Conservation (phyloP, 1,140 invertebrate species). For the Lepidurus couesii region DNA sequence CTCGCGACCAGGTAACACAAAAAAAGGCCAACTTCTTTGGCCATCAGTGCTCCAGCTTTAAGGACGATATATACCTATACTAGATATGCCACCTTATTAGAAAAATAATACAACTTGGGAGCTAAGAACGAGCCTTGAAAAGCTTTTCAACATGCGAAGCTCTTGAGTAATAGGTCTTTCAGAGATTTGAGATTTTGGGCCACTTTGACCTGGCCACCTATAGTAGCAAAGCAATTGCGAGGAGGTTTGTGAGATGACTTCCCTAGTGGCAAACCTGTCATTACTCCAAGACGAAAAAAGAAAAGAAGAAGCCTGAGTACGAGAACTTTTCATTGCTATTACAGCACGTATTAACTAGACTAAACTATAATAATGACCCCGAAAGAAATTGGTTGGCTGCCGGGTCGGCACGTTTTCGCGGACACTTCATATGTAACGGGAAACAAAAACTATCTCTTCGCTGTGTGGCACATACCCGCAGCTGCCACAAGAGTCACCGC, state of each 20-base stretch:
- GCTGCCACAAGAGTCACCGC: slow-evolving; percentile 16
- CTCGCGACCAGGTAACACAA: slow-evolving; percentile 1
- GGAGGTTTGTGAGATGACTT: background rate
- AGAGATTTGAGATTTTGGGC: background rate
- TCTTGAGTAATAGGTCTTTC: background rate
- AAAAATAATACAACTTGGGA: background rate
- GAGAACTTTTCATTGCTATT: background rate
- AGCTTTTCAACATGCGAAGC: slow-evolving; percentile 21
- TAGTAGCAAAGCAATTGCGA: background rate
- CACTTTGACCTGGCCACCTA: background rate
- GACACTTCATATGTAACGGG: background rate
- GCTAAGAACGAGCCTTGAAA: background rate
- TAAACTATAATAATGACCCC: background rate
- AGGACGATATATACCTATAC: background rate
- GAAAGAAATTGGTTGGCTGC: background rate
- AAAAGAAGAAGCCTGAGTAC: background rate
- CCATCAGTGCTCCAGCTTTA: slow-evolving; percentile 7
- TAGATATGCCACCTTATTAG: slow-evolving; percentile 19
- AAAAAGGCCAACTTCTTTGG: background rate
- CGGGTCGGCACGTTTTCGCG: slow-evolving; percentile 1
- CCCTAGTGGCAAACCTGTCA: background rate
- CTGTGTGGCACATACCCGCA: background rate
- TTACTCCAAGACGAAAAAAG: background rate
- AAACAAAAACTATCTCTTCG: background rate
- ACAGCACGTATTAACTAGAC: background rate